These are phyloP conservation scores for Trachelus stipa DNA, from an alignment of 2,888 invertebrate species.

Conservation along the genomic window DNA sequence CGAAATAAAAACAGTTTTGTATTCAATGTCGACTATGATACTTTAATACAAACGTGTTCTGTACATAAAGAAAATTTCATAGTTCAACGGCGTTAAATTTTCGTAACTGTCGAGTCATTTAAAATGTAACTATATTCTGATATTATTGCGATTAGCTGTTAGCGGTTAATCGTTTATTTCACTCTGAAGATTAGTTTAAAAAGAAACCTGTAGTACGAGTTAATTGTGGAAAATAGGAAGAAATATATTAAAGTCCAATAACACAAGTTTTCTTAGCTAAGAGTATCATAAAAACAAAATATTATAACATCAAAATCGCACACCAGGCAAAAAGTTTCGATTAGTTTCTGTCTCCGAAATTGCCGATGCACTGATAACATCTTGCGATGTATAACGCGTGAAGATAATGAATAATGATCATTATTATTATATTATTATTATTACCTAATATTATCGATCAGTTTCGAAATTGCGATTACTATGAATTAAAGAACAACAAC, in stretches of 20 bases:
- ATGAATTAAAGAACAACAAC: slow-evolving; percentile 35
- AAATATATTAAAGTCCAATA: slow-evolving; percentile 8
- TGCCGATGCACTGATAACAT: slow-evolving; percentile 43
- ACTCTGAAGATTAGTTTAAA: not conserved
- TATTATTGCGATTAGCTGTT: not conserved
- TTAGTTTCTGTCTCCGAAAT: slow-evolving; percentile 55
- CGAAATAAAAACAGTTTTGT: not conserved
- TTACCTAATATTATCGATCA: slow-evolving; percentile 12
- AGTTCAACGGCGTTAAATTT: not conserved
- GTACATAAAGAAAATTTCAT: not conserved
- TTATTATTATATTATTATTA: slow-evolving; percentile 40
- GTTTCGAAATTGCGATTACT: slow-evolving; percentile 43
- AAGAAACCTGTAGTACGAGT: not conserved
- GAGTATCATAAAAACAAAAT: not conserved
- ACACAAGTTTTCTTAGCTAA: not conserved
- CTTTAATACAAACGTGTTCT: not conserved
- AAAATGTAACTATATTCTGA: not conserved
- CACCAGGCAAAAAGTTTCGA: slow-evolving; percentile 20
- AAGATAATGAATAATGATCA: slow-evolving; percentile 42
- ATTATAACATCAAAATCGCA: not conserved
- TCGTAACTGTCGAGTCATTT: not conserved
- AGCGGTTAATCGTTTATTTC: not conserved
- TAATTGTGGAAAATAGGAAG: not conserved
- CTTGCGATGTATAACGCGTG: slow-evolving; percentile 44
- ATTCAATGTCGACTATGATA: not conserved